Percentiles rank a stretch among this genome's conserved stretches.
phyloP scores from a whole-genome alignment of 1,140 invertebrate genomes.

The Papilio xuthus region DNA sequence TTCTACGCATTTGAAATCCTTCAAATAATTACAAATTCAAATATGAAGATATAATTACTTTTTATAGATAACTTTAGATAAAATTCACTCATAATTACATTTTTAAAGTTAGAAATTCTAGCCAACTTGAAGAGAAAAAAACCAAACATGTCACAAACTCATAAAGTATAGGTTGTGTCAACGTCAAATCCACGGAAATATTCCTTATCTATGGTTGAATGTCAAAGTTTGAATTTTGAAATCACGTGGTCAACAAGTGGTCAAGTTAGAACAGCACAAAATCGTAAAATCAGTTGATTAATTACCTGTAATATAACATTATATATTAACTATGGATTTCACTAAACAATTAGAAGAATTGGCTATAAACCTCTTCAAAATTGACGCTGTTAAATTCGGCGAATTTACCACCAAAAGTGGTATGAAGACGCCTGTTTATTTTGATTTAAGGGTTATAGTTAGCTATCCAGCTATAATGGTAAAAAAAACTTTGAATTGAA shows the following conservation, averaged over 20 bases:
- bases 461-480: constrained; percentile 95
- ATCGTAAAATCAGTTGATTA: neutral
- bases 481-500: constrained; percentile 52
- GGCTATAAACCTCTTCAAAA: constrained; percentile 68
- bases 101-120: no score
- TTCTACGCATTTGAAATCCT: neutral
- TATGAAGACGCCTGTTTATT: constrained; percentile 95
- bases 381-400: constrained; percentile 95
- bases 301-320: neutral
- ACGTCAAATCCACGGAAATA: no score
- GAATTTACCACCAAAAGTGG: constrained; percentile 96
- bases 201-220: no score
- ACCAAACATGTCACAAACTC: neutral
- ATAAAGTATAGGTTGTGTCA: neutral
- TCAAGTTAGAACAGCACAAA: neutral
- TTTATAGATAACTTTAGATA: no score
- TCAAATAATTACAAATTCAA: no score
- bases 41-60: no score
- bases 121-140: neutral
- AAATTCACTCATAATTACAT: no score
- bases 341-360: constrained; percentile 66
- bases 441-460: constrained; percentile 96
- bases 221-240: neutral
- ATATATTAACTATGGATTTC: constrained; percentile 50
- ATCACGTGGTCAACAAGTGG: neutral